Evolutionary conservation across 2,888 invertebrate genomes (phyloP), one percentile per base, ranked within the genome.

Genomic region (Thymelicus sylvestris): DNA sequence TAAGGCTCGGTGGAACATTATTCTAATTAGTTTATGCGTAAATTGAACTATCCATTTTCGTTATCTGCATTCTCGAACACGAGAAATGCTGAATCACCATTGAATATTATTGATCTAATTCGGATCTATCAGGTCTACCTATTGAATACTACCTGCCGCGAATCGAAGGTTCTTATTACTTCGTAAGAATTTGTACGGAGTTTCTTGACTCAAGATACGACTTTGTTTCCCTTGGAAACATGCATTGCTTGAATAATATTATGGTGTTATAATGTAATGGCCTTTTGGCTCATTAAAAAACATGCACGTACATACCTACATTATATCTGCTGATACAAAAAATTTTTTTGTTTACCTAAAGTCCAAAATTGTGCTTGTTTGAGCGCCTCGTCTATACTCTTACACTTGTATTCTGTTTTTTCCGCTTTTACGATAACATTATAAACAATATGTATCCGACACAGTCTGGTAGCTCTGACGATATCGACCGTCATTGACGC

Each of bases 201-300:
- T 39, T 39, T 39, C 5, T 59, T n/a, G 7, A 59, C 39, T 13
- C 0, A 2, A 59, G n/a, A 39, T n/a, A 38, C 6, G 39, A 13
- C 10, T 38, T 59, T 39, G 59, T 59, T 59, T 59, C 39, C 39
- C 59, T 59, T 59, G 38, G 59, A 39, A 39, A 15, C 59, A 7
- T 6, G 19, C 10, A 57, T 4, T 12, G 10, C 8, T 31, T 2
- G 31, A 3, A 31, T 1, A 39, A 59, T n/a, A 39, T 59, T 59
- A 31, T 31, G 7, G 8, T 13, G 13, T 59, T 13, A 39, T 8
- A n/a, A 39, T 39, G 6, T 39, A 7, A 39, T 39, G n/a, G 59
- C 13, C 38, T 7, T 39, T 39, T 38, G 59, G 39, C n/a, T 3
- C n/a, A 8, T 6, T n/a, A n/a, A 0, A 59, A 38, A 31, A 31